phyloP scores from a whole-genome alignment of 2,888 invertebrate genomes.

The Drosophila merina region DNA sequence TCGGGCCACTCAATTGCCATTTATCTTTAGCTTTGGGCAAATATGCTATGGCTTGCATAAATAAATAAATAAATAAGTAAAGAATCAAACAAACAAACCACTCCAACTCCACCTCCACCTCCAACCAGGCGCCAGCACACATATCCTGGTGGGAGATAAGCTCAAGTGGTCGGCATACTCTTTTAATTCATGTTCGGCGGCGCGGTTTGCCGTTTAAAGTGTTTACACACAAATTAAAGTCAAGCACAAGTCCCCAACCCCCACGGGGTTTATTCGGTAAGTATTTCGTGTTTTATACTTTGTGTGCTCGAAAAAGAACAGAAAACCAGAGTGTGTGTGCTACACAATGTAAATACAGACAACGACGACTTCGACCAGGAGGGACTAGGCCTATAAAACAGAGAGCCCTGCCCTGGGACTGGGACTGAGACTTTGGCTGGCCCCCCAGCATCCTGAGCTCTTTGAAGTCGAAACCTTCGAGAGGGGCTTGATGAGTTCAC shows the following conservation, averaged over 20 bases:
- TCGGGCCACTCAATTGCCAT: conserved; percentile 37
- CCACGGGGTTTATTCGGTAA: conserved; percentile 1
- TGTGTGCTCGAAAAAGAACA: conserved; percentile 29
- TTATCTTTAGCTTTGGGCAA: conserved; percentile 54
- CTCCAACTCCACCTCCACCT: conserved; percentile 43
- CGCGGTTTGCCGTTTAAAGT: conserved; percentile 63
- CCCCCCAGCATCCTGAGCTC: conserved; percentile 19
- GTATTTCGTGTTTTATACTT: conserved; percentile 49
- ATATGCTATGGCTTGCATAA: conserved; percentile 55
- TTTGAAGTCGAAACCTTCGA: conserved; percentile 43
- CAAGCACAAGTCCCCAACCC: conserved; percentile 52
- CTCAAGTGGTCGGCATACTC: conserved; percentile 52
- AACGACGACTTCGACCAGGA: conserved; percentile 22
- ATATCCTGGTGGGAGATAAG: conserved; percentile 35
- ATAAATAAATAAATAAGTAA: conserved; percentile 63
- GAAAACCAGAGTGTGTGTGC: conserved; percentile 34
- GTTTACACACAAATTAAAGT: conserved; percentile 78
- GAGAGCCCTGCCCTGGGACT: not conserved
- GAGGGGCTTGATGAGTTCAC: conserved; percentile 31
- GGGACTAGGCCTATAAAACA: conserved; percentile 43
- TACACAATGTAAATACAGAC: conserved; percentile 68
- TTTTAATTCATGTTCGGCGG: conserved; percentile 32
- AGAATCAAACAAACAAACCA: conserved; percentile 64
- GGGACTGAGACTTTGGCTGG: conserved; percentile 2
- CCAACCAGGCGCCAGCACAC: conserved; percentile 11